Percentiles rank a stretch among this genome's conserved stretches.
Conservation (phyloP, 2,888 invertebrate species). For the Litoditis marina region DNA sequence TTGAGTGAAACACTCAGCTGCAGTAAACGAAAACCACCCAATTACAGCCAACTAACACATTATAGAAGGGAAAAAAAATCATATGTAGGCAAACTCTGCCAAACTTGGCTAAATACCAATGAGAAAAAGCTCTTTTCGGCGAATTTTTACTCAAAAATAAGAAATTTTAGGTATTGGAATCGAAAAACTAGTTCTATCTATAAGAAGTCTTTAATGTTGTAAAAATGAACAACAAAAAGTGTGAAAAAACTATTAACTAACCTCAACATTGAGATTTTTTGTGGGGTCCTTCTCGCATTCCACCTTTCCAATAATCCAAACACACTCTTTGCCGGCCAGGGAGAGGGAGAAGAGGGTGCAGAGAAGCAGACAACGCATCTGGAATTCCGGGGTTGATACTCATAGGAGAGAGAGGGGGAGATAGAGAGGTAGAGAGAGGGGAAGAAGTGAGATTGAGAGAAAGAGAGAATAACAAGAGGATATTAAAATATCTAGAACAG, state of each 20-base stretch:
- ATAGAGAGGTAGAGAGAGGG: conserved; percentile 5
- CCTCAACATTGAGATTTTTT: conserved; percentile 58
- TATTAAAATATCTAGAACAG: too few species aligned
- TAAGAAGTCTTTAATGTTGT: too few species aligned
- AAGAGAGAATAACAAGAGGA: conserved; percentile 2
- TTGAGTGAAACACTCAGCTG: too few species aligned
- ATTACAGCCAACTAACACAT: too few species aligned
- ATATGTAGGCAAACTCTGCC: too few species aligned
- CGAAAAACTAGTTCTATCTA: too few species aligned
- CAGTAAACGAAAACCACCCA: too few species aligned
- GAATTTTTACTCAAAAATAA: not conserved
- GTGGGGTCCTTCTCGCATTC: conserved; percentile 49
- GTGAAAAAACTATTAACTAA: conserved; percentile 19
- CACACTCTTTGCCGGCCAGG: conserved; percentile 46
- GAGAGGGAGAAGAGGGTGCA: conserved; percentile 1
- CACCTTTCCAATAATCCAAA: conserved; percentile 55
- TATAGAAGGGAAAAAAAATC: too few species aligned
- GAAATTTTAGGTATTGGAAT: too few species aligned
- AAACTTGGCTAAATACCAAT: too few species aligned
- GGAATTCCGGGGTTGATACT: not conserved
- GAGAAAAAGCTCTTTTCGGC: too few species aligned
- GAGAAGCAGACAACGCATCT: conserved; percentile 8
- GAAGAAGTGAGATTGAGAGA: conserved; percentile 2
- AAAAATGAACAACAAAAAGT: not conserved
- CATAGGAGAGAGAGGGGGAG: not conserved